These are phyloP conservation scores for Diceros bicornis DNA, from an alignment of 2,797 vertebrate genomes.

Conservation along the genomic window DNA sequence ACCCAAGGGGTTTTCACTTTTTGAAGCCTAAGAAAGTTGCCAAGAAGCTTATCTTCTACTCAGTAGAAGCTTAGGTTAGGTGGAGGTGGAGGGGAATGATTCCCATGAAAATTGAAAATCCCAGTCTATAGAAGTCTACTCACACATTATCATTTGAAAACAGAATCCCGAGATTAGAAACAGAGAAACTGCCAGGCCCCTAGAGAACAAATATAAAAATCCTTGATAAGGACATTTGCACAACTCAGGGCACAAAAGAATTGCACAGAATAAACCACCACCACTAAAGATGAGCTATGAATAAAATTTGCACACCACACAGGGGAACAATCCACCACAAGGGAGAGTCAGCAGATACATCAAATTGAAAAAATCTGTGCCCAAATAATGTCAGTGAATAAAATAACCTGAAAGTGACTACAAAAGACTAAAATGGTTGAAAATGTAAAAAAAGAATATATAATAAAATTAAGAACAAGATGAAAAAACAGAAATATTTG, in stretches of 20 bases:
- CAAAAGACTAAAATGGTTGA: constrained; percentile 1
- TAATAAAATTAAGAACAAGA: background rate
- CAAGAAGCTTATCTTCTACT: background rate
- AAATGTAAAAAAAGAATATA: background rate
- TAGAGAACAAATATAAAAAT: constrained; percentile 20
- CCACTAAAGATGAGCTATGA: background rate
- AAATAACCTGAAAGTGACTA: constrained; percentile 7
- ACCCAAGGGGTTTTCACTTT: background rate
- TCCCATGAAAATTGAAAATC: background rate
- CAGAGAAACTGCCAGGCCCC: background rate
- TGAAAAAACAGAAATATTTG: background rate
- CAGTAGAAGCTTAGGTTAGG: background rate
- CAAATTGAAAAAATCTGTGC: background rate
- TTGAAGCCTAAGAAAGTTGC: background rate
- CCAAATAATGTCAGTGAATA: background rate
- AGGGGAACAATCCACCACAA: background rate
- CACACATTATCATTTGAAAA: background rate
- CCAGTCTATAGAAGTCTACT: background rate
- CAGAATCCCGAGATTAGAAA: background rate
- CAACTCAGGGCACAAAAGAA: background rate
- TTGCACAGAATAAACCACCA: background rate
- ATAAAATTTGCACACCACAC: background rate
- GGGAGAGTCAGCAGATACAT: background rate
- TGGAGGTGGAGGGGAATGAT: background rate
- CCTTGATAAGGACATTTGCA: background rate